phyloP scores from a whole-genome alignment of 2,888 invertebrate species.

The Metellina segmentata region DNA sequence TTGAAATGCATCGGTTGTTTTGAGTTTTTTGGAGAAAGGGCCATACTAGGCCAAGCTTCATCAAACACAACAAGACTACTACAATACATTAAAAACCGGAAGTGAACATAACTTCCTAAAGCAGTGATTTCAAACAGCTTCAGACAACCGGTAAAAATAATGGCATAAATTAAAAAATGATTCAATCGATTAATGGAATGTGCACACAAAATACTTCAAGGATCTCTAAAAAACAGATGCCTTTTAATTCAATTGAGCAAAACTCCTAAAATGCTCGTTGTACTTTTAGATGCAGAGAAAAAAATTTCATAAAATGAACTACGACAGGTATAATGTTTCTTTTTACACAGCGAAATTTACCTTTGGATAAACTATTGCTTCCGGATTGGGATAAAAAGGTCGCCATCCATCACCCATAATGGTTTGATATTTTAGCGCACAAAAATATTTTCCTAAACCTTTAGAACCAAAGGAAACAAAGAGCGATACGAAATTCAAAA shows the following conservation, averaged over 20 bases:
- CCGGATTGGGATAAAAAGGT: slow-evolving; percentile 42
- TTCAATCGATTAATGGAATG: neutral
- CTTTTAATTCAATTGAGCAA: neutral
- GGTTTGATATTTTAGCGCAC: neutral
- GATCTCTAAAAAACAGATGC: neutral
- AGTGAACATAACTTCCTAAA: too few species aligned
- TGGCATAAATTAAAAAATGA: too few species aligned
- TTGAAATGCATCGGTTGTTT: too few species aligned
- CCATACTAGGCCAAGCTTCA: too few species aligned
- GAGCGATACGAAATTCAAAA: neutral
- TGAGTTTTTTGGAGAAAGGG: too few species aligned
- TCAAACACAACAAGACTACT: too few species aligned
- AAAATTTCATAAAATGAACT: neutral
- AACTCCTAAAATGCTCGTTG: neutral
- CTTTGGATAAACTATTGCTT: slow-evolving; percentile 39
- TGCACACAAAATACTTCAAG: neutral
- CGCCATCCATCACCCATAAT: neutral
- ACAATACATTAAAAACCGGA: too few species aligned
- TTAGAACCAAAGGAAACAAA: neutral
- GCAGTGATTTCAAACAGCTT: too few species aligned
- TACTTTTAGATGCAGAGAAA: neutral
- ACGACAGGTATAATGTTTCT: neutral
- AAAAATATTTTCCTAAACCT: neutral
- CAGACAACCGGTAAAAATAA: too few species aligned
- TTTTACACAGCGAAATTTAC: slow-evolving; percentile 11